Conservation (phyloP, 2,888 invertebrate species). For the Drosophila melanosoma region DNA sequence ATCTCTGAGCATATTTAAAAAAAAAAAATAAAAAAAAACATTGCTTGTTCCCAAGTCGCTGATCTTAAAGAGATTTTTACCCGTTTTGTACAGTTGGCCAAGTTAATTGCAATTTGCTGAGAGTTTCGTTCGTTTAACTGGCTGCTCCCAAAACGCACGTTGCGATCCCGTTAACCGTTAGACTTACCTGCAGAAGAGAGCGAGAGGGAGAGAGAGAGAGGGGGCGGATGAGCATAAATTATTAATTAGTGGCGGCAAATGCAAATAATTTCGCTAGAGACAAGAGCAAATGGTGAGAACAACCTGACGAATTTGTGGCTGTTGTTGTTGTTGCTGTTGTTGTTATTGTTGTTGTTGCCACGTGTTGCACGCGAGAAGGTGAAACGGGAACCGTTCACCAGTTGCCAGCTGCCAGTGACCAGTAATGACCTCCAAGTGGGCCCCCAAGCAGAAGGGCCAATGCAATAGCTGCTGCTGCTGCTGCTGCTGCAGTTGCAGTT, state of each 20-base stretch:
- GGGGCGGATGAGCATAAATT: conserved; percentile 60
- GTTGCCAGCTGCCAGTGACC: conserved; percentile 65
- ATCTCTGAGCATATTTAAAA: neutral
- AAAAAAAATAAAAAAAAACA: too few species aligned
- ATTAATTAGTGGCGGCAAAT: conserved; percentile 67
- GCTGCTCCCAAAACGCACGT: conserved; percentile 47
- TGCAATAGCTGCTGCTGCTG: conserved; percentile 29
- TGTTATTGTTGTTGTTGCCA: conserved; percentile 38
- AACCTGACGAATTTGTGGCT: conserved; percentile 29
- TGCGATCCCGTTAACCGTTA: conserved; percentile 56
- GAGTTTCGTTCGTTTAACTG: conserved; percentile 34
- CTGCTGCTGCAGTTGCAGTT: conserved; percentile 2
- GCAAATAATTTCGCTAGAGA: conserved; percentile 69
- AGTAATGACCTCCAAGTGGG: conserved; percentile 68
- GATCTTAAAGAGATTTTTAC: conserved; percentile 8
- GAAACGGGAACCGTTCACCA: conserved; percentile 54
- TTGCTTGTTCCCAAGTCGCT: neutral
- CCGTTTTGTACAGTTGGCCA: conserved; percentile 18
- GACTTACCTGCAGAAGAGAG: conserved; percentile 64
- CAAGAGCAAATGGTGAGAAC: conserved; percentile 57
- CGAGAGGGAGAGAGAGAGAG: conserved; percentile 10
- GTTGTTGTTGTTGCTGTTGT: neutral
- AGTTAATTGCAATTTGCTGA: conserved; percentile 38
- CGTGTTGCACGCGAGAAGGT: conserved; percentile 69
- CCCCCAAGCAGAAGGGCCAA: conserved; percentile 53